Evolutionary conservation across 2,797 vertebrate genomes (phyloP).

Genomic region (Corythornis leucogaster): DNA sequence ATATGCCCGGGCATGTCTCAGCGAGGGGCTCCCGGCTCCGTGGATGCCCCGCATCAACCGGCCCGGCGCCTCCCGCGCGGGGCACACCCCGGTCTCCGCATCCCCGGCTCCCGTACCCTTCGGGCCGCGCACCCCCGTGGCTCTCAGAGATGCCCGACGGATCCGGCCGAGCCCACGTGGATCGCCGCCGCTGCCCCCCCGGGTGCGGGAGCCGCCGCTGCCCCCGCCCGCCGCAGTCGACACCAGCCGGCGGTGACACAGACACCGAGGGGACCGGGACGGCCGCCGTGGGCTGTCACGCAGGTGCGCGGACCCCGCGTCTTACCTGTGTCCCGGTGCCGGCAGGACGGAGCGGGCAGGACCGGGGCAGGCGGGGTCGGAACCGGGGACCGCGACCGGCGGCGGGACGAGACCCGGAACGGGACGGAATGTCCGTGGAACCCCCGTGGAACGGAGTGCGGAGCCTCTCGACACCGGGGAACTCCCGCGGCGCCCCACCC

Average conservation of each 20-base stretch:
- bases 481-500: background rate
- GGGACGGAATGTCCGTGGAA: background rate
- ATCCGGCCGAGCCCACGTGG: background rate
- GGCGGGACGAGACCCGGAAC: too few species aligned
- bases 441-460: background rate
- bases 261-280: background rate
- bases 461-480: background rate
- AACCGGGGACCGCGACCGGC: too few species aligned
- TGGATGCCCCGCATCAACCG: background rate
- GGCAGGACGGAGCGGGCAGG: background rate
- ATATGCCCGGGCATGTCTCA: slow-evolving; percentile 29
- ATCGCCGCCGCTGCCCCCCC: background rate
- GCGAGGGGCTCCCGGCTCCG: background rate
- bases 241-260: background rate
- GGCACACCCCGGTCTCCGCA: too few species aligned
- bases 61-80: too few species aligned
- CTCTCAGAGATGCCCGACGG: background rate
- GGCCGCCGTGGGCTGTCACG: background rate
- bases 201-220: background rate
- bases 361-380: too few species aligned
- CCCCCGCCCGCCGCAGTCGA: background rate
- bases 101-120: background rate
- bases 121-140: too few species aligned
- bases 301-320: background rate
- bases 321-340: background rate